Evolutionary conservation across 2,113 vertebrate genomes (phyloP).

Genomic region (Cyanistes caeruleus): DNA sequence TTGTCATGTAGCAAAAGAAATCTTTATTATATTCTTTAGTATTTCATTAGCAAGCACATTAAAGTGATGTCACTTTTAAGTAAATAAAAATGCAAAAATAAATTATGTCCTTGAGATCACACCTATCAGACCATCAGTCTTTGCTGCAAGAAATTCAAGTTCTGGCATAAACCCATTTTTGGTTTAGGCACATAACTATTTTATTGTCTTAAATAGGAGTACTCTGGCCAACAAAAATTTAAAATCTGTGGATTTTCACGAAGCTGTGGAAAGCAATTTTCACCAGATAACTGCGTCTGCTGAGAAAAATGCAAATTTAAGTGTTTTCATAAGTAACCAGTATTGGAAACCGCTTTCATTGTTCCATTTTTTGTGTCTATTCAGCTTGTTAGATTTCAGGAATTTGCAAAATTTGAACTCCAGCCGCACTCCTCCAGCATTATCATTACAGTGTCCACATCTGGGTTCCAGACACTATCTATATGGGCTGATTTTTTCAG

Average conservation of each 20-base stretch:
- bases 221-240: not conserved
- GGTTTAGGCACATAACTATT: not conserved
- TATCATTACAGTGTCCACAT: constrained; percentile 50
- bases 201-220: not conserved
- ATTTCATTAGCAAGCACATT: not conserved
- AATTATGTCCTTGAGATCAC: not conserved
- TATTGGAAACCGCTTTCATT: not conserved
- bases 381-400: constrained; percentile 29
- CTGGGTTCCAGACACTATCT: constrained; percentile 62
- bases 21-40: not conserved
- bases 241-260: not conserved
- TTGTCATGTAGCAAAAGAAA: not conserved
- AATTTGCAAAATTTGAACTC: constrained; percentile 37
- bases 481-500: not conserved
- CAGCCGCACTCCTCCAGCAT: not conserved
- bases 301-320: not conserved
- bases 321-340: not conserved
- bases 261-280: not conserved
- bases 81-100: not conserved
- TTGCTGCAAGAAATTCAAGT: not conserved
- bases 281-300: not conserved
- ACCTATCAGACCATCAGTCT: not conserved
- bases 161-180: not conserved
- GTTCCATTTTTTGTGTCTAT: constrained; percentile 6
- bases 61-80: not conserved